phyloP scores from a whole-genome alignment of 2,888 invertebrate genomes.

The Buathra laborator region DNA sequence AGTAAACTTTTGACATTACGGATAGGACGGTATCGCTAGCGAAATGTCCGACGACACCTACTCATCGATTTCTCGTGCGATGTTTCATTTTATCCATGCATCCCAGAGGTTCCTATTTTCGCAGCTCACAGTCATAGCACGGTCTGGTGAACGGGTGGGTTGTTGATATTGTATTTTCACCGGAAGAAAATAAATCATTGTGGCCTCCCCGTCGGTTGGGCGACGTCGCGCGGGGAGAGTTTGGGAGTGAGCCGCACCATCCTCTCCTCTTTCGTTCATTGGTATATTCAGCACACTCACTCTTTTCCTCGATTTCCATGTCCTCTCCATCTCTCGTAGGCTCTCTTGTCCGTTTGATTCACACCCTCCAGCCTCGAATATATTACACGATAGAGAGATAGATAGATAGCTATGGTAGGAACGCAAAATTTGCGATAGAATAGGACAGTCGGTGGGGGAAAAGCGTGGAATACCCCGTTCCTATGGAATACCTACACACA shows the following conservation, averaged over 20 bases:
- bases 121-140: conserved; percentile 24
- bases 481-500: not conserved
- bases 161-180: conserved; percentile 46
- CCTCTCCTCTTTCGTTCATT: conserved; percentile 22
- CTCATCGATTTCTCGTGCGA: conserved; percentile 70
- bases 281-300: conserved; percentile 12
- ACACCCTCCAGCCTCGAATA: conserved; percentile 56
- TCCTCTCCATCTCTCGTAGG: conserved; percentile 28
- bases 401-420: conserved; percentile 18
- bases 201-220: conserved; percentile 3
- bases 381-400: conserved; percentile 43
- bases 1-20: not conserved
- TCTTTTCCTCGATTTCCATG: conserved; percentile 38
- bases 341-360: conserved; percentile 62
- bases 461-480: not conserved
- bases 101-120: conserved; percentile 15
- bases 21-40: not conserved
- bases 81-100: conserved; percentile 65
- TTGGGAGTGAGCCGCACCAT: conserved; percentile 35
- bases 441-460: conserved; percentile 12
- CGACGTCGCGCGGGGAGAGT: conserved; percentile 34
- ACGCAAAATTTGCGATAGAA: conserved; percentile 16
- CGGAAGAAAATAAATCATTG: conserved; percentile 57
- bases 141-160: conserved; percentile 34
- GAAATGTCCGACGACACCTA: not conserved